Evolutionary conservation across 2,888 invertebrate species (phyloP), one percentile per base, ranked within the genome.

Genomic region (Rhagonycha lutea): DNA sequence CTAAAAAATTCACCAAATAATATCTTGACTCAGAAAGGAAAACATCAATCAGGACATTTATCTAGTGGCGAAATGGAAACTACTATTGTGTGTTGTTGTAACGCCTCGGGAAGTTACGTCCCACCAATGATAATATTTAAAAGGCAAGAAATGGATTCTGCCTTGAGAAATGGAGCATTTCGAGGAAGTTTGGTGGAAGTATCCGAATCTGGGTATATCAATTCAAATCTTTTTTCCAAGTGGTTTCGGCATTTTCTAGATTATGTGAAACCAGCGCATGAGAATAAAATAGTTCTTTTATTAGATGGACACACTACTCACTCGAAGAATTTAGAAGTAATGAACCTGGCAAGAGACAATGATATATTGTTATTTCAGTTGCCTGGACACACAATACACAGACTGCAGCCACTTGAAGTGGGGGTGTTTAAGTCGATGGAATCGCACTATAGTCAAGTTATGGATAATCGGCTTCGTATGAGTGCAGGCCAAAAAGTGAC

Each of bases 181-280:
- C 65, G 29, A 14, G 73, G 63, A 9, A 72, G 74, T 74, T 12
- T 76, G 32, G 28, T 75, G 28, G 70, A 63, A 18, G 72, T 76
- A 29, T 76, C 76, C 0, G 77, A 79, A 14, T 76, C 75, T 77
- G 82, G 82, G 8, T 83, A 80, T 68, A 82, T 83, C 61, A 80
- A 80, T 63, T 68, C 77, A n/a, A 82, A 82, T 29, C 74, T 82
- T 0, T 82, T 83, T 76, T 70, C 72, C 9, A 76, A 72, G 69
- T 82, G 81, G 80, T 69, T 82, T 11, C 72, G 79, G 69, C 79
- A 80, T 77, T 83, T 88, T 85, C 86, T 87, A 85, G 86, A 80
- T 74, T 61, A 77, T 72, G 80, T 80, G 14, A 81, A 81, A 60
- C 74, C 80, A 32, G 78, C 72, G 61, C 67, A 65, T 69, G 75